Evolutionary conservation across 1,140 invertebrate genomes (phyloP), one percentile per base, ranked within the genome.

Genomic region (Trichonephila clavata): DNA sequence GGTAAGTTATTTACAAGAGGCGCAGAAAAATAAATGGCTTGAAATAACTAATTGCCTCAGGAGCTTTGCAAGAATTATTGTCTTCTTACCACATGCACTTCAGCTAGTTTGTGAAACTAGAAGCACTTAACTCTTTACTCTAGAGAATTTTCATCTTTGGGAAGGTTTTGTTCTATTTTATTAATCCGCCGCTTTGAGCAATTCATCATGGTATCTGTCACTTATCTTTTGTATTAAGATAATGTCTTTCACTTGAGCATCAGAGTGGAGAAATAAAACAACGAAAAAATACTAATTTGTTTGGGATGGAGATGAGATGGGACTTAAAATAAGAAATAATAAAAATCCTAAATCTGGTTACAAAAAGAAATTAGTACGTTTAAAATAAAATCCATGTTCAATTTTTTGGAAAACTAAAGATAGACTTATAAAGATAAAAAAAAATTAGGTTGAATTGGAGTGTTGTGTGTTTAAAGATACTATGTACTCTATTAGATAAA

Each of bases 141-240:
- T n/a, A 24, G 43, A 24, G 81, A 57, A n/a, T 20, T 27, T 21
- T 27, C 81, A 83, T 83, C 43, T 59, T 83, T 21, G 20, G 39
- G 50, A 24, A n/a, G 81, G 81, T 57, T 57, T 77, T 77, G 71
- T 16, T 21, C 32, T 32, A 32, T 39, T 77, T 59, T 83, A 50
- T 83, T 81, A 32, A 83, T 57, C 43, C 21, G 50, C 43, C 24
- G n/a, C 81, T 83, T 83, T 24, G 50, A 83, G 81, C 43, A 83
- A 83, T 83, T 83, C 43, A 83, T 83, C 81, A 83, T 57, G 10
- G 43, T 83, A 83, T 83, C 81, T 83, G 81, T 83, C 81, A 83
- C 81, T 83, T 83, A 83, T 20, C 81, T 83, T 81, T 83, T 83
- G 81, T 83, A 83, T 83, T n/a, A 83, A 83, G 81, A 83, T 83